phyloP scores from a whole-genome alignment of 2,888 invertebrate species.

The Sesamia inferens region DNA sequence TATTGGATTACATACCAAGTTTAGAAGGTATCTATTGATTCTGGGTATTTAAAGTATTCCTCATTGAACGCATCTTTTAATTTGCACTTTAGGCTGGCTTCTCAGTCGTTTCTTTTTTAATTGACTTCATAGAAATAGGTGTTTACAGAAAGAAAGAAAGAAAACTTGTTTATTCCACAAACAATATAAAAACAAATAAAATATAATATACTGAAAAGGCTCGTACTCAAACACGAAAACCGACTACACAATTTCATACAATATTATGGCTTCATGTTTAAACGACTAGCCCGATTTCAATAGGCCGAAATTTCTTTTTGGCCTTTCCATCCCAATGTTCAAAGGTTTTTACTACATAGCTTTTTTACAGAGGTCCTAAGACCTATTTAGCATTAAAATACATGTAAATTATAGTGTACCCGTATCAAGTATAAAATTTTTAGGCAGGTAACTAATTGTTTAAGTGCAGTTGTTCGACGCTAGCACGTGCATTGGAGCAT shows the following conservation, averaged over 20 bases:
- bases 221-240: too few species aligned
- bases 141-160: too few species aligned
- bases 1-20: constrained; percentile 7
- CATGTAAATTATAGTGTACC: constrained; percentile 1
- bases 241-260: too few species aligned
- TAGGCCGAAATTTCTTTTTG: too few species aligned
- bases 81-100: neutral
- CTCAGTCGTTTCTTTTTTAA: neutral
- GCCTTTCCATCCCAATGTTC: too few species aligned
- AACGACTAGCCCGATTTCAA: too few species aligned
- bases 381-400: neutral
- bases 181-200: too few species aligned
- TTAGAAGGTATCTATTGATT: neutral
- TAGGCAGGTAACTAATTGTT: constrained; percentile 58
- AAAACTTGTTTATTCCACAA: too few species aligned
- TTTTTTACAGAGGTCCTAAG: neutral
- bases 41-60: neutral
- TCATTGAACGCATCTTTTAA: neutral
- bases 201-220: too few species aligned
- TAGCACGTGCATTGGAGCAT: constrained; percentile 70
- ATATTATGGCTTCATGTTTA: too few species aligned
- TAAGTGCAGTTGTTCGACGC: constrained; percentile 71
- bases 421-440: constrained; percentile 2
- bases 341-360: neutral
- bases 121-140: neutral